Conservation (phyloP, 2,888 invertebrate genomes). For the Glyphotaelius pellucidus region DNA sequence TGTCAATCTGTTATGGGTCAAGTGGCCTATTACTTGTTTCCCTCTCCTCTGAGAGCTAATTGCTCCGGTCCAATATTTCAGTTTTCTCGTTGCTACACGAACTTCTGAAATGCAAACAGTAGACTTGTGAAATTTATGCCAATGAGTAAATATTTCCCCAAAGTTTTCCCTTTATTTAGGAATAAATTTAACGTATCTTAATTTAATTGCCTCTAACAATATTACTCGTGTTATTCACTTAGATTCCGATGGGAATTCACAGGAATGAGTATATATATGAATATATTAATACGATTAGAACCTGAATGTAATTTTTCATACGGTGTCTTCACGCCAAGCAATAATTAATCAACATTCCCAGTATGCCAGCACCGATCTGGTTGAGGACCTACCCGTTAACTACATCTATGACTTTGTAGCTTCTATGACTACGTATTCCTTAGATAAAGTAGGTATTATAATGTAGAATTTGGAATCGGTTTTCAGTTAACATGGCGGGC, state of each 20-base stretch:
- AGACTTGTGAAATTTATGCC: not conserved
- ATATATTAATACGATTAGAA: not conserved
- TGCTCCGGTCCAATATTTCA: not conserved
- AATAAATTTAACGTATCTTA: not conserved
- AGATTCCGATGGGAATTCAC: not conserved
- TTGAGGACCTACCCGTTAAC: not conserved
- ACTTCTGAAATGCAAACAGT: not conserved
- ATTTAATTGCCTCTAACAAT: not conserved
- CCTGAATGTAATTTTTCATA: not conserved
- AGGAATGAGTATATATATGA: too few species aligned
- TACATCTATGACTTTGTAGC: not conserved
- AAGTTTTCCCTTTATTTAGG: not conserved
- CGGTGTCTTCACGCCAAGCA: not conserved
- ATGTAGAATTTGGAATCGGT: not conserved
- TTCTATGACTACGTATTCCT: not conserved
- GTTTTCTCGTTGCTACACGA: not conserved
- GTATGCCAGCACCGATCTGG: not conserved
- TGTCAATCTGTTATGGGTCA: not conserved
- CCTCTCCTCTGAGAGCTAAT: not conserved
- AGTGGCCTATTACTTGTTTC: not conserved
- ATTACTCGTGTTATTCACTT: not conserved
- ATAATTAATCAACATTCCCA: not conserved
- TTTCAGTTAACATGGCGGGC: conserved; percentile 2
- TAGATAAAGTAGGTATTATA: not conserved
- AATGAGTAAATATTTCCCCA: not conserved